Evolutionary conservation across 2,113 vertebrate species (phyloP).

Genomic region (Urocolius indicus): DNA sequence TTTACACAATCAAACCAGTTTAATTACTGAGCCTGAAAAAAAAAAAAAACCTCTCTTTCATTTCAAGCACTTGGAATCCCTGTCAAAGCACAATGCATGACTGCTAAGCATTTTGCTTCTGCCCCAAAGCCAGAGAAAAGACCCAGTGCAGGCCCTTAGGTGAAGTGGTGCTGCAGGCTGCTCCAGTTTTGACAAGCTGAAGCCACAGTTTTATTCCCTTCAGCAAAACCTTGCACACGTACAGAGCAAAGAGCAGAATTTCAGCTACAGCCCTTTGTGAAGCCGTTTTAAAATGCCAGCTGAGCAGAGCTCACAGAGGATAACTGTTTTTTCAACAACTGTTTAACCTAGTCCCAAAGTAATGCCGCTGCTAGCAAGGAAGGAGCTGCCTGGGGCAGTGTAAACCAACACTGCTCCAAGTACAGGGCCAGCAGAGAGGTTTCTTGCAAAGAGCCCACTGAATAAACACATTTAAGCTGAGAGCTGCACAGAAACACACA

Average conservation of each 20-base stretch:
- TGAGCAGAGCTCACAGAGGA: not conserved
- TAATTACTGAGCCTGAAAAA: not conserved
- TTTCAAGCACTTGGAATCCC: not conserved
- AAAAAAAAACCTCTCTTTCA: conserved; percentile 19
- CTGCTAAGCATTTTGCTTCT: not conserved
- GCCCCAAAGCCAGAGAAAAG: not conserved
- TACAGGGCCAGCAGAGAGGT: not conserved
- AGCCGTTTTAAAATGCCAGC: not conserved
- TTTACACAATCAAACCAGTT: not conserved
- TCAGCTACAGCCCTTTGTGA: not conserved
- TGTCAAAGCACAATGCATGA: not conserved
- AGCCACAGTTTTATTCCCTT: not conserved
- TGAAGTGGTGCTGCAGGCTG: not conserved
- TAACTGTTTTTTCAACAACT: not conserved
- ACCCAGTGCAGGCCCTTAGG: not conserved
- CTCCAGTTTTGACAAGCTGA: rapidly evolving
- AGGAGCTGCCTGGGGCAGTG: conserved; percentile 6
- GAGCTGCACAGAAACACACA: not conserved
- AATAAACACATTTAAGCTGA: not conserved
- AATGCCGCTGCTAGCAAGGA: not conserved
- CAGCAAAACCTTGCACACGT: not conserved
- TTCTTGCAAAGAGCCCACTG: not conserved
- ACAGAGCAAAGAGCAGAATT: not conserved
- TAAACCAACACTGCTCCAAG: not conserved
- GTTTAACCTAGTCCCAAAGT: not conserved